phyloP scores from a whole-genome alignment of 2,113 vertebrate genomes.

The Noctilio leporinus region DNA sequence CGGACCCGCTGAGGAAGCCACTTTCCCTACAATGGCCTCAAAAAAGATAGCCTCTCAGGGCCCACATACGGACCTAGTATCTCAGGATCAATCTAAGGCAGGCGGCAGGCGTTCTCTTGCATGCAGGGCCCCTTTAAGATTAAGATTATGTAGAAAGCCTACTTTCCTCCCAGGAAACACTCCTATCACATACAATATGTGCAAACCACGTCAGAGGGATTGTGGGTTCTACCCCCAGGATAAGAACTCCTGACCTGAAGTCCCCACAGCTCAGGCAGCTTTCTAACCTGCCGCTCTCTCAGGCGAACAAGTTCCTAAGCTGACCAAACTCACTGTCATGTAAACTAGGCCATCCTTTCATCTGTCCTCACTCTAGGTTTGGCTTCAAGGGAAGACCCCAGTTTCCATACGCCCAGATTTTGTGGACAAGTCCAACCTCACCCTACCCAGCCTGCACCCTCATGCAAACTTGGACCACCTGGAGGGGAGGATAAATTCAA shows the following conservation, averaged over 20 bases:
- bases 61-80: neutral
- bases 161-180: neutral
- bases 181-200: fast-evolving
- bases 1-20: neutral
- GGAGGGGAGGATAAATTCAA: neutral
- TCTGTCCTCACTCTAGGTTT: neutral
- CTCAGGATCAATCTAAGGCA: neutral
- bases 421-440: neutral
- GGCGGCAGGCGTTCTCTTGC: neutral
- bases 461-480: neutral
- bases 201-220: neutral
- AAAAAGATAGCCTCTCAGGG: neutral
- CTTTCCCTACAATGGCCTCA: neutral
- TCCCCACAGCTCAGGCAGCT: neutral
- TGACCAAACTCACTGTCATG: neutral
- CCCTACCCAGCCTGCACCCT: neutral
- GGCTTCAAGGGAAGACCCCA: neutral
- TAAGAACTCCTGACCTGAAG: neutral
- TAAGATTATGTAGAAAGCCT: neutral
- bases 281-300: neutral
- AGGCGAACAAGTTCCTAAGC: neutral
- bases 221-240: neutral
- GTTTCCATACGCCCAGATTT: neutral
- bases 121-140: neutral
- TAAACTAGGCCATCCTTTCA: neutral